Conservation (phyloP, 1,140 invertebrate genomes). For the Leguminivora glycinivorella region DNA sequence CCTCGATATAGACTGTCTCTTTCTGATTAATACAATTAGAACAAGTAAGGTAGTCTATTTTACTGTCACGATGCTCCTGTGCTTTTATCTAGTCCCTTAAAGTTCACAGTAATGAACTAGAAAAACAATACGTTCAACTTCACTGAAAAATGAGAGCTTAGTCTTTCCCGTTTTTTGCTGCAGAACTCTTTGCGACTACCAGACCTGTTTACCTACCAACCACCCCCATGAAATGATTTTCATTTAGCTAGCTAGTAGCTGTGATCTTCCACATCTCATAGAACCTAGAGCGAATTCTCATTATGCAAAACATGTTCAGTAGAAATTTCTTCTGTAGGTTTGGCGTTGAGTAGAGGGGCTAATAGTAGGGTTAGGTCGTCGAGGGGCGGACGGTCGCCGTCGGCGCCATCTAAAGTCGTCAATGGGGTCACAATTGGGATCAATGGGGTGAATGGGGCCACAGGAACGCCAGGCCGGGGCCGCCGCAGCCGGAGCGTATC, state of each 20-base stretch:
- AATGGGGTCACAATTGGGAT: conserved; percentile 47
- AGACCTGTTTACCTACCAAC: background rate
- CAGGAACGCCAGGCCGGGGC: conserved; percentile 58
- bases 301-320: conserved; percentile 52
- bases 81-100: no score
- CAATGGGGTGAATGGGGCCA: conserved; percentile 43
- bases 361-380: conserved; percentile 76
- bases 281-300: conserved; percentile 51
- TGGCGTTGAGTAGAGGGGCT: conserved; percentile 75
- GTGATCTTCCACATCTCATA: conserved; percentile 13
- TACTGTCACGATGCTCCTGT: no score
- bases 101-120: no score
- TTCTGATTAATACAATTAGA: no score
- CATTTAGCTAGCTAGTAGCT: background rate
- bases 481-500: conserved; percentile 72
- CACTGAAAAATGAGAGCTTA: no score
- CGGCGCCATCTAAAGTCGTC: conserved; percentile 63
- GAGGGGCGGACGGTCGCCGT: conserved; percentile 71
- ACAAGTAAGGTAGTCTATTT: no score
- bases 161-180: no score
- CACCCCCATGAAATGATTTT: background rate
- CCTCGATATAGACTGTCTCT: no score
- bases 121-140: no score
- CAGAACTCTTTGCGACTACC: background rate
- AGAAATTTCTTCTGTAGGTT: conserved; percentile 74